These are phyloP conservation scores for Heptranchias perlo DNA, from an alignment of 2,113 vertebrate genomes.

Conservation along the genomic window DNA sequence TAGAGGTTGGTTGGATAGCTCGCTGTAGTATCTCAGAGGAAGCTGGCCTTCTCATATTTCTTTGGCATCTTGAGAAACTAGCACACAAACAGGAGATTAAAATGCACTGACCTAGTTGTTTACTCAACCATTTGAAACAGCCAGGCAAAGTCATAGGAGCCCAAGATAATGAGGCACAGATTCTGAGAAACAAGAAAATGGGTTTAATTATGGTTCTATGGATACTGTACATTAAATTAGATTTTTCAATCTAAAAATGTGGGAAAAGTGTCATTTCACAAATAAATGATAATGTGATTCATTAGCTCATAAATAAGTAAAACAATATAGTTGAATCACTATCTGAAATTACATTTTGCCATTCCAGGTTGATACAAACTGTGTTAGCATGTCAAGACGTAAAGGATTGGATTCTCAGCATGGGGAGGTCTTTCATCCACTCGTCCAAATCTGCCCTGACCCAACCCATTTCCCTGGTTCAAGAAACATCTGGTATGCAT, in stretches of 20 bases:
- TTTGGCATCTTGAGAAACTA: neutral
- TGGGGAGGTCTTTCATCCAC: neutral
- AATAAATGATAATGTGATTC: neutral
- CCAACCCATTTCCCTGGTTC: neutral
- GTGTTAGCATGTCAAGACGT: neutral
- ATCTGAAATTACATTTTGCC: neutral
- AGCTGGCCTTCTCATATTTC: neutral
- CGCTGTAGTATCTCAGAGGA: neutral
- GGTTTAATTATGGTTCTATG: neutral
- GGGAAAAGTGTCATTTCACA: neutral
- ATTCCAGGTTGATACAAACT: neutral
- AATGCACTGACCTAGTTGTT: conserved; percentile 13
- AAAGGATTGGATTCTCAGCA: neutral
- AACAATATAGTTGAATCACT: neutral
- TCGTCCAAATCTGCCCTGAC: neutral
- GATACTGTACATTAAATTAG: neutral
- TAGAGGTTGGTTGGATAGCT: neutral
- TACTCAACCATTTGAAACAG: neutral
- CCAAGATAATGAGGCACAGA: neutral
- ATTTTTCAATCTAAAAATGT: neutral
- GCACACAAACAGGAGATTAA: neutral
- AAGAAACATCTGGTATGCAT: neutral
- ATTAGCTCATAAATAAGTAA: neutral
- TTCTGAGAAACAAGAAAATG: neutral
- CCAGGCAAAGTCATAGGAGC: neutral